phyloP scores from a whole-genome alignment of 2,888 invertebrate species.

The Rhagonycha lutea region DNA sequence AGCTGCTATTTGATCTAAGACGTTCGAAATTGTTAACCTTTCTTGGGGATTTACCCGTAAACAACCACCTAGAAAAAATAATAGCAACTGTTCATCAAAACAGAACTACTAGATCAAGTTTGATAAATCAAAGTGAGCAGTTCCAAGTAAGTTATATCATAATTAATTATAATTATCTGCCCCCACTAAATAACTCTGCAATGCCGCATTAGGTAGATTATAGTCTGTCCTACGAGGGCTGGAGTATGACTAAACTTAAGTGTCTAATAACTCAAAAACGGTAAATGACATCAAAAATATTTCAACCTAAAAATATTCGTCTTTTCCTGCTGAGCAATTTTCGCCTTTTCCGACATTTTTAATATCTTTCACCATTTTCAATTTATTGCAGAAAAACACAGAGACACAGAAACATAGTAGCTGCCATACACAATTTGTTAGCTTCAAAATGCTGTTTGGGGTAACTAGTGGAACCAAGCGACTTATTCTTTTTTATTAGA shows the following conservation, averaged over 20 bases:
- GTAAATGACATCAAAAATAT: too few species aligned
- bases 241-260: too few species aligned
- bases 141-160: not conserved
- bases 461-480: too few species aligned
- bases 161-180: too few species aligned
- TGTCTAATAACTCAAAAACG: too few species aligned
- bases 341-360: too few species aligned
- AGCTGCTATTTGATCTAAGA: conserved; percentile 85
- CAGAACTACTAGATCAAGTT: not conserved
- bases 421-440: conserved; percentile 35
- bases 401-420: not conserved
- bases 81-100: not conserved
- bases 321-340: too few species aligned
- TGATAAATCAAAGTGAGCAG: not conserved
- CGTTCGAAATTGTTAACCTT: conserved; percentile 76
- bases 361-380: too few species aligned
- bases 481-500: not conserved
- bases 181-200: not conserved
- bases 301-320: too few species aligned
- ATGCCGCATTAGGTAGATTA: too few species aligned
- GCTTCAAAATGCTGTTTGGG: too few species aligned
- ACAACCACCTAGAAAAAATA: conserved; percentile 67
- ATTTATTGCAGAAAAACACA: not conserved
- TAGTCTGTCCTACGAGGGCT: too few species aligned
- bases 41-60: conserved; percentile 81